These are phyloP conservation scores for Phoxinus phoxinus DNA, from an alignment of 2,113 vertebrate genomes.

Conservation along the genomic window DNA sequence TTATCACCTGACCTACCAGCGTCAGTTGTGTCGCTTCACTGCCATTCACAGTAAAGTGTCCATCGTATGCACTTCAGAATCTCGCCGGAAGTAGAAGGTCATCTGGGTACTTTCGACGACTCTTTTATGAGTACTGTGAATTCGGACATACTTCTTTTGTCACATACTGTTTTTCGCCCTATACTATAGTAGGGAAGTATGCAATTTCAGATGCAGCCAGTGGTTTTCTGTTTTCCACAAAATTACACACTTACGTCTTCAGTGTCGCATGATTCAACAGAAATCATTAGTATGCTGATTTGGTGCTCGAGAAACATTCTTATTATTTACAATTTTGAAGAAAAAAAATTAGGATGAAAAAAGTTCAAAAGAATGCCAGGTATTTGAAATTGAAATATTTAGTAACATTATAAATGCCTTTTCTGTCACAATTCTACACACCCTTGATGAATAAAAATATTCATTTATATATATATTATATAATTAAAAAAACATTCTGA, in stretches of 20 bases:
- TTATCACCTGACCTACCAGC: too few species aligned
- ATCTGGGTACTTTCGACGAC: too few species aligned
- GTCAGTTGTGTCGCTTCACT: too few species aligned
- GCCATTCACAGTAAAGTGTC: too few species aligned
- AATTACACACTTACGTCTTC: neutral
- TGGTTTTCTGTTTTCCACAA: neutral
- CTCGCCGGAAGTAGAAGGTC: too few species aligned
- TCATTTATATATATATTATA: neutral
- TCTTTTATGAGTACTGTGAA: too few species aligned
- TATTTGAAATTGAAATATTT: neutral
- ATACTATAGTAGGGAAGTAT: too few species aligned
- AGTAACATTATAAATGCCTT: neutral
- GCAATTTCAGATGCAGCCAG: neutral
- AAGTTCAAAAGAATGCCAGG: neutral
- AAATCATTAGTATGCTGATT: neutral
- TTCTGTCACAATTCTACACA: neutral
- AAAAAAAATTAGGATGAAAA: neutral
- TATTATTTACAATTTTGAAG: neutral
- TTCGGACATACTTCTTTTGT: too few species aligned
- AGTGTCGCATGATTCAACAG: neutral
- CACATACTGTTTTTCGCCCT: too few species aligned
- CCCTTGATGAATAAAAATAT: neutral
- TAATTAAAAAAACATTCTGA: neutral
- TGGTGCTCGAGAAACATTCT: neutral
- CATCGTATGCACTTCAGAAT: too few species aligned